phyloP scores from a whole-genome alignment of 2,888 invertebrate species.

The Scaptomyza flava region DNA sequence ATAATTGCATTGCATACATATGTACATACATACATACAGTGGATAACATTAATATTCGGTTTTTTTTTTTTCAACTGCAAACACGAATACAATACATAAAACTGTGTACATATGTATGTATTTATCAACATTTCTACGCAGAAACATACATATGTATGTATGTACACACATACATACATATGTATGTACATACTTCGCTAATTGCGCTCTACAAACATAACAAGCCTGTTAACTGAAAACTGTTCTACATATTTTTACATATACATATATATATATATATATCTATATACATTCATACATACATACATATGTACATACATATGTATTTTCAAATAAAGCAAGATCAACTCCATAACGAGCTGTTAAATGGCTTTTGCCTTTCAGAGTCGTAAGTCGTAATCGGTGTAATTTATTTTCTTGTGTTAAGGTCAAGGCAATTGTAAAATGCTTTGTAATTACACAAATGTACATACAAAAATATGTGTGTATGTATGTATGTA shows the following conservation, averaged over 20 bases:
- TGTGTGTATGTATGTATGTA: background rate
- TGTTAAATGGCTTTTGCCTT: slow-evolving; percentile 52
- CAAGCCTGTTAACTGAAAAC: slow-evolving; percentile 16
- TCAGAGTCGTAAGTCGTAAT: slow-evolving; percentile 48
- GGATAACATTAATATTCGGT: no score
- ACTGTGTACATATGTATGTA: no score
- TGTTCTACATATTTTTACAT: slow-evolving; percentile 14
- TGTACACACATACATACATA: no score
- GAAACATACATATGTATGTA: no score
- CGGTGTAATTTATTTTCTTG: slow-evolving; percentile 75
- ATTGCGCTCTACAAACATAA: slow-evolving; percentile 19
- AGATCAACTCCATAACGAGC: slow-evolving; percentile 50
- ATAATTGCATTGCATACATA: background rate
- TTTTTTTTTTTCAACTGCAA: no score
- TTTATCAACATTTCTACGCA: no score
- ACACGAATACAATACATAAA: no score
- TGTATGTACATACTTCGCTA: background rate
- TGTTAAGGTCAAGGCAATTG: slow-evolving; percentile 82
- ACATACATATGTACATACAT: background rate
- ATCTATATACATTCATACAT: background rate
- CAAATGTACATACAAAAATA: slow-evolving; percentile 38
- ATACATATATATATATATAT: background rate
- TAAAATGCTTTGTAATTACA: slow-evolving; percentile 74
- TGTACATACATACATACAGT: slow-evolving; percentile 1
- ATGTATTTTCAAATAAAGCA: slow-evolving; percentile 22